A percentile compares a stretch with the other conserved stretches of the same genome.
Conservation (phyloP, 1,140 invertebrate species). For the Hydropsyche tenuis region DNA sequence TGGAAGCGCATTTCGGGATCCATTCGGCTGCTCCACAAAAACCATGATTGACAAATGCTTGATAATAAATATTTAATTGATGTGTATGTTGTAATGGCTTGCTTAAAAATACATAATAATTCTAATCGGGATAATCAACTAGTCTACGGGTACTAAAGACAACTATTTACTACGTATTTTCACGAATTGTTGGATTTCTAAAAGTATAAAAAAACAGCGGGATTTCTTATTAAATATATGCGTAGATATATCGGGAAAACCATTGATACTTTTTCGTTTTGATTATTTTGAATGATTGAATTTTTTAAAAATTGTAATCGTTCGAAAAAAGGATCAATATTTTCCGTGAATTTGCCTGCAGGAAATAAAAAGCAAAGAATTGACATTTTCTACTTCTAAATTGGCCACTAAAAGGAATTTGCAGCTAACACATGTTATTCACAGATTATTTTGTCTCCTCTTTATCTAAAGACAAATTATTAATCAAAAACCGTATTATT, state of each 20-base stretch:
- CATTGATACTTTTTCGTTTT: not conserved
- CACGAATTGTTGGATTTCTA: not conserved
- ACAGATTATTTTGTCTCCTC: constrained; percentile 30
- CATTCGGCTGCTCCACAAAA: constrained; percentile 8
- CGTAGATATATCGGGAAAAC: not conserved
- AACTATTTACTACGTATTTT: not conserved
- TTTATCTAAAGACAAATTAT: constrained; percentile 24
- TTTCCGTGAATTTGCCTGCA: not conserved
- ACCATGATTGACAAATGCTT: not conserved
- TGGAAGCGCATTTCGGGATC: constrained; percentile 14
- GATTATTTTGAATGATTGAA: not conserved
- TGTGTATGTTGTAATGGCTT: not conserved
- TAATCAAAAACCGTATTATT: constrained; percentile 32
- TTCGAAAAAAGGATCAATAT: not conserved
- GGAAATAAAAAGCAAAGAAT: constrained; percentile 15
- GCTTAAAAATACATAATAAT: not conserved
- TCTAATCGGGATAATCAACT: too few species aligned
- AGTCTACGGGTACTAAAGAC: not conserved
- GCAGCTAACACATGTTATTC: constrained; percentile 33
- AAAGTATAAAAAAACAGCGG: constrained; percentile 10
- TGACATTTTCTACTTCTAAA: constrained; percentile 28
- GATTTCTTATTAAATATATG: constrained; percentile 2
- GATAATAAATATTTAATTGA: not conserved
- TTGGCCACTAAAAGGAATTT: constrained; percentile 14
- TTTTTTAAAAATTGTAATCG: not conserved